A percentile compares a stretch with the other conserved stretches of the same genome.
These are phyloP conservation scores for Perca flavescens DNA, from an alignment of 2,113 vertebrate species.

Conservation along the genomic window DNA sequence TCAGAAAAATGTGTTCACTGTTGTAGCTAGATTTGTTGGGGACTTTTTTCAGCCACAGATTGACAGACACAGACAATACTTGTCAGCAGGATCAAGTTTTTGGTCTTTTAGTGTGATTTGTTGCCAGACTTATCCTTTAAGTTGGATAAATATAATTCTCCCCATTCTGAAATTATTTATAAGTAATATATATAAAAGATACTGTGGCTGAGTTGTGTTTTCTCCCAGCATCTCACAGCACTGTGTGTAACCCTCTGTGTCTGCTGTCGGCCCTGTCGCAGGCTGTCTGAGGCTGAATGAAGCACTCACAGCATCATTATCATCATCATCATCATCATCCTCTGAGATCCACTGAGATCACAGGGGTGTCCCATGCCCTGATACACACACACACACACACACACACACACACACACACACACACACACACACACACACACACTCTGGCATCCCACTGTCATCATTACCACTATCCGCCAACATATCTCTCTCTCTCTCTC, in stretches of 20 bases:
- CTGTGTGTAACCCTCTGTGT: not conserved
- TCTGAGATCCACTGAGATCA: conserved; percentile 62
- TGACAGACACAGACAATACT: not conserved
- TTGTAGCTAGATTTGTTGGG: not conserved
- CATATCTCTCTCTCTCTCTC: conserved; percentile 36
- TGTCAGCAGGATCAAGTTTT: not conserved
- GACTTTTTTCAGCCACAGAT: not conserved
- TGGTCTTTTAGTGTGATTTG: not conserved
- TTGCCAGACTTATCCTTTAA: not conserved
- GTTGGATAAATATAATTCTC: not conserved
- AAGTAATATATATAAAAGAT: no score
- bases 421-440: conserved; percentile 41
- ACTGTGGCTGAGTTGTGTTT: not conserved
- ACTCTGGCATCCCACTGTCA: conserved; percentile 58
- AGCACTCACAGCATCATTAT: conserved; percentile 38
- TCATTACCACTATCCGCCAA: conserved; percentile 53
- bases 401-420: conserved; percentile 41
- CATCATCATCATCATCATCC: conserved; percentile 42
- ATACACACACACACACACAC: conserved; percentile 24
- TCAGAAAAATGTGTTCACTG: not conserved
- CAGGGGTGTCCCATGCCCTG: conserved; percentile 33
- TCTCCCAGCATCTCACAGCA: not conserved
- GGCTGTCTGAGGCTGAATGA: conserved; percentile 56
- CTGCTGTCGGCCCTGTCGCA: conserved; percentile 19
- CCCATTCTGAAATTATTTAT: not conserved